These are phyloP conservation scores for Saccopteryx bilineata DNA, from an alignment of 2,113 vertebrate species.

Conservation along the genomic window DNA sequence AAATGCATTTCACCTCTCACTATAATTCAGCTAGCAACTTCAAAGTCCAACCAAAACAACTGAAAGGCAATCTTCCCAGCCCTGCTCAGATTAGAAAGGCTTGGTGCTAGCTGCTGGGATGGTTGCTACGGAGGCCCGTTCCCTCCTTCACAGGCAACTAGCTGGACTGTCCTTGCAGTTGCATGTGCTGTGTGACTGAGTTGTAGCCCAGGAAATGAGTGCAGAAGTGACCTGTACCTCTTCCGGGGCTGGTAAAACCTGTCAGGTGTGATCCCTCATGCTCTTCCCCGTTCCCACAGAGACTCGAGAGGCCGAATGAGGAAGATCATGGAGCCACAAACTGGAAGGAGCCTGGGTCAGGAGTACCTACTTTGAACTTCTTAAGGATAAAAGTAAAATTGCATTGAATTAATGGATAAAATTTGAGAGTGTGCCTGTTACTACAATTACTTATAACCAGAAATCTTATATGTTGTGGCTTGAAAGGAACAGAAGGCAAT, in stretches of 20 bases:
- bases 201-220: background rate
- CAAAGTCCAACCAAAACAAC: background rate
- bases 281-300: background rate
- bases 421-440: background rate
- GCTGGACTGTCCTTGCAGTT: background rate
- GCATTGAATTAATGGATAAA: background rate
- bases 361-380: background rate
- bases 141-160: background rate
- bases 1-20: background rate
- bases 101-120: background rate
- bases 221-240: background rate
- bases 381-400: background rate
- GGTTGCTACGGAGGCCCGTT: background rate
- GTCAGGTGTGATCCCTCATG: too few relatives aligned
- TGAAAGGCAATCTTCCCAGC: background rate
- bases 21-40: background rate
- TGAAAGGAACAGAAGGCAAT: background rate
- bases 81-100: background rate
- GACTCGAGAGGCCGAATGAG: background rate
- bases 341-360: background rate
- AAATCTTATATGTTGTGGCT: background rate
- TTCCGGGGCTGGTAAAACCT: background rate
- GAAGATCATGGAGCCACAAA: background rate
- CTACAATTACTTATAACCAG: background rate
- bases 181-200: background rate